Evolutionary conservation across 1,140 invertebrate genomes (phyloP), one percentile per base, ranked within the genome.

Genomic region (Venturia canescens): DNA sequence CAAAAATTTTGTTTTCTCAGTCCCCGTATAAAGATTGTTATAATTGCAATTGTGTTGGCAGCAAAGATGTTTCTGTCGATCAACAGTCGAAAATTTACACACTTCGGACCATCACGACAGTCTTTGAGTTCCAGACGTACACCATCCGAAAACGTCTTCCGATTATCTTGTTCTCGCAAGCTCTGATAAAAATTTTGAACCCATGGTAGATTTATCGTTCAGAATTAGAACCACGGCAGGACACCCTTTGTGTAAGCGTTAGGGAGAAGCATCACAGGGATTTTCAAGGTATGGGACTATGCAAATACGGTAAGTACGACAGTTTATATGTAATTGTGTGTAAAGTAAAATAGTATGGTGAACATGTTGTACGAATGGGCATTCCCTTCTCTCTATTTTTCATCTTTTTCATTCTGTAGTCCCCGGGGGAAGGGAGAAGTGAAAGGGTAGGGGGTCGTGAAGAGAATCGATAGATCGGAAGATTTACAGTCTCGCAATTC

Each of bases 401-500:
- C 27, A 26, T 26, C 7, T 27, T 23, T 63, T 15, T 23, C 26
- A 5, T 26, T 63, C 23, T 23, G 0, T 18, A 13, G n/a, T 63
- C 60, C 60, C 60, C 60, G 21, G 18, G 53, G 38, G 38, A 44
- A 44, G 38, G 38, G 38, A 4, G 38, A 9, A 44, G 38, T 6
- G 13, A 9, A 44, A 44, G 38, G 38, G 38, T 1, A 3, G 31
- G 38, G 38, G 38, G 38, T 44, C 2, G n/a, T 53, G 50, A 21
- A 21, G 50, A 53, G 50, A 21, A 53, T 70, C 29, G 74, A 76
- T 75, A 57, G 71, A 79, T 82, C 57, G 38, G 70, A 1, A 66
- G 69, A 79, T 48, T 16, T 27, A 72, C 74, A 63, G 38, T 60
- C 78, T 76, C 72, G 60, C 74, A 53, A 53, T 53, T 63, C 50